Evolutionary conservation across 2,797 vertebrate genomes (phyloP).

Genomic region (Lagodon rhomboides): DNA sequence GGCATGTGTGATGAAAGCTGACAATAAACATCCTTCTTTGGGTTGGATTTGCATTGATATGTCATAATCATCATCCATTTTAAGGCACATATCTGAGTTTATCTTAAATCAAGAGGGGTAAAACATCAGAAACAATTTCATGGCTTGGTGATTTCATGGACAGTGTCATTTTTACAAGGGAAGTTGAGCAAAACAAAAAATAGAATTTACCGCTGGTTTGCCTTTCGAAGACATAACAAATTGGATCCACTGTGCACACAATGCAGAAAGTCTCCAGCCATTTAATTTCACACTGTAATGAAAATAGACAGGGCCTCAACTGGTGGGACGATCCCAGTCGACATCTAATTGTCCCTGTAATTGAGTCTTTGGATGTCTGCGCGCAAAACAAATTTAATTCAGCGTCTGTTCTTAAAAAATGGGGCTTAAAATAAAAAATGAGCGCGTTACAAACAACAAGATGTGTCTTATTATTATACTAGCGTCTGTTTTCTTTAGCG

Average conservation of each 20-base stretch:
- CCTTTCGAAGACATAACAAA: constrained; percentile 41
- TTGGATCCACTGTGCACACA: constrained; percentile 44
- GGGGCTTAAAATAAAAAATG: constrained; percentile 17
- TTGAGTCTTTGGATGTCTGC: constrained; percentile 31
- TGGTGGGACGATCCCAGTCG: constrained; percentile 38
- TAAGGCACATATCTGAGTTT: constrained; percentile 31
- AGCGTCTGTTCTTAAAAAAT: neutral
- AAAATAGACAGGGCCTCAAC: constrained; percentile 27
- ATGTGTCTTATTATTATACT: neutral
- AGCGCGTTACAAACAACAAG: neutral
- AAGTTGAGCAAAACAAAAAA: constrained; percentile 58
- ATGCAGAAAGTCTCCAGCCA: constrained; percentile 13
- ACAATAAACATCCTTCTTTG: constrained; percentile 30
- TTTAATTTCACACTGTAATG: constrained; percentile 44
- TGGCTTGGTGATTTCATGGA: constrained; percentile 33
- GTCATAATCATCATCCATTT: constrained; percentile 47
- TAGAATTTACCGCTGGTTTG: constrained; percentile 58
- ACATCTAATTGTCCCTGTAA: constrained; percentile 37
- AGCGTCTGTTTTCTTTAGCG: neutral
- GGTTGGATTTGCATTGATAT: constrained; percentile 15
- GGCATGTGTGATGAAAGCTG: constrained; percentile 28
- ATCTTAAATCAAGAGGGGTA: constrained; percentile 53
- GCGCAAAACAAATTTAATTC: neutral
- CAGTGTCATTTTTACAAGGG: constrained; percentile 49
- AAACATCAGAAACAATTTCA: constrained; percentile 68